Evolutionary conservation across 2,113 vertebrate species (phyloP).

Genomic region (Natator depressus): DNA sequence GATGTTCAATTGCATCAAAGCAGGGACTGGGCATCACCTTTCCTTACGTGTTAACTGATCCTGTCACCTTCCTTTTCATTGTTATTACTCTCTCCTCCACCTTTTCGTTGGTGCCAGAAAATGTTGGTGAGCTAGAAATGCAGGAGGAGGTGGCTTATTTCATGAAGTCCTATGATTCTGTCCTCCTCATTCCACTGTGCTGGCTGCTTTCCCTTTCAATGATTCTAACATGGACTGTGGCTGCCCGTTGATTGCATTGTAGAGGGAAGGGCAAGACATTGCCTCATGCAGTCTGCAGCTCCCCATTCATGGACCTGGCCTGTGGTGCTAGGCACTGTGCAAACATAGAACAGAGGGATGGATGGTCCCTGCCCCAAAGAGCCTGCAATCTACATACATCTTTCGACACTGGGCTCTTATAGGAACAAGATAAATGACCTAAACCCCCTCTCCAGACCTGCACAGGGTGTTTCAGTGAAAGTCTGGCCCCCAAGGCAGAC

Average conservation of each 20-base stretch:
- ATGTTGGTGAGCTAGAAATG: accelerated
- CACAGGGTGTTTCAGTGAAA: not conserved
- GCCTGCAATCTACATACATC: not conserved
- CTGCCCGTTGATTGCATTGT: not conserved
- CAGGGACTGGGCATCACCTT: not conserved
- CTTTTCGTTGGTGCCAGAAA: not conserved
- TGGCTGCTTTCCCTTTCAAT: not conserved
- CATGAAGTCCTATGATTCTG: not conserved
- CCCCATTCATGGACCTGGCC: not conserved
- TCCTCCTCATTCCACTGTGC: not conserved
- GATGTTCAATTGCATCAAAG: not conserved
- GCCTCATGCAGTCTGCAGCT: not conserved
- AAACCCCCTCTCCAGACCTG: not conserved
- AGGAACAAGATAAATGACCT: not conserved
- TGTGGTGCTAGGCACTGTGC: not conserved
- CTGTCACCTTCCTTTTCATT: accelerated
- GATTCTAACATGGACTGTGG: not conserved
- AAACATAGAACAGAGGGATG: not conserved
- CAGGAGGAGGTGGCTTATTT: not conserved
- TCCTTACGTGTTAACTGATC: accelerated
- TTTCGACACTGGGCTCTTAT: not conserved
- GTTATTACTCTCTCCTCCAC: accelerated
- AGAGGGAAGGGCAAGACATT: not conserved
- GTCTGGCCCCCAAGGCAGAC: not conserved
- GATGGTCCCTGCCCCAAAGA: not conserved